These are phyloP conservation scores for Actinopyga echinites DNA, from an alignment of 53 echinoderm and acorn worm species.

Conservation along the genomic window DNA sequence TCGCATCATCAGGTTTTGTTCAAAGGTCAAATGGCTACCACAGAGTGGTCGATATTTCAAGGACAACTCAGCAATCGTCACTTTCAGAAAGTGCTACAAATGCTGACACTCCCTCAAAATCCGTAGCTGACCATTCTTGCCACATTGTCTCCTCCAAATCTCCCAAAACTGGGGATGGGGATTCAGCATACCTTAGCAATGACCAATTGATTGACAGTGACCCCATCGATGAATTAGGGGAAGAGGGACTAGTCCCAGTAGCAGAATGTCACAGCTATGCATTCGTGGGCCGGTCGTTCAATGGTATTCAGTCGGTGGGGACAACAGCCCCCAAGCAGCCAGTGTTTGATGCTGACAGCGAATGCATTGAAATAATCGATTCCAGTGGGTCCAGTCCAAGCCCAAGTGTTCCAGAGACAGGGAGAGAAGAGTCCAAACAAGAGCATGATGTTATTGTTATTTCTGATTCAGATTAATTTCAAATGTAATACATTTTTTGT, in stretches of 20 bases:
- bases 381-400: conserved; percentile 29
- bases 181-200: too few species aligned
- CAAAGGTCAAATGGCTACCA: too few species aligned
- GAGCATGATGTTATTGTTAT: conserved; percentile 23
- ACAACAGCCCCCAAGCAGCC: not conserved
- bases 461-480: conserved; percentile 38
- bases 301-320: not conserved
- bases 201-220: not conserved
- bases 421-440: not conserved
- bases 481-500: too few species aligned
- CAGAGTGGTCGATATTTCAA: too few species aligned
- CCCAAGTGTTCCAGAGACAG: not conserved
- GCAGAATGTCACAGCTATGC: conserved; percentile 25
- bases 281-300: not conserved
- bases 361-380: conserved; percentile 32
- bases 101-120: too few species aligned
- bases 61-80: too few species aligned
- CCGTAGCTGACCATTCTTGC: too few species aligned
- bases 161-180: too few species aligned
- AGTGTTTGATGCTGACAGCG: not conserved
- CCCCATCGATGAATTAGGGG: conserved; percentile 12
- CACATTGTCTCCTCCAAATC: too few species aligned
- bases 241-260: conserved; percentile 20
- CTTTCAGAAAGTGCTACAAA: too few species aligned
- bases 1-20: too few species aligned